A percentile compares a stretch with the other conserved stretches of the same genome.
Conservation (phyloP, 2,888 invertebrate genomes). For the Osedax fenrisi region DNA sequence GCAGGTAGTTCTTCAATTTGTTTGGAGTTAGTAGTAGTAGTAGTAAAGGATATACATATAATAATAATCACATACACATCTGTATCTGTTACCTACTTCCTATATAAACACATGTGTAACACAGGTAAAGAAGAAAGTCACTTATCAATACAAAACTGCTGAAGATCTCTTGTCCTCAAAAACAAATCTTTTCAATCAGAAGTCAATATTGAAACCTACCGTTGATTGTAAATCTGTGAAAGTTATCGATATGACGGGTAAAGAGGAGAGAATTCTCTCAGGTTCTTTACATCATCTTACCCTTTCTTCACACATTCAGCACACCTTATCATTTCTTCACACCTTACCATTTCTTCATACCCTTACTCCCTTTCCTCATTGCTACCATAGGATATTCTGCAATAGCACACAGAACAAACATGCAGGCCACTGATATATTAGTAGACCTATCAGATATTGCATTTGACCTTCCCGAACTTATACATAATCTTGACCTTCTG, state of each 20-base stretch:
- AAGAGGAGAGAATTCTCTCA: constrained; percentile 67
- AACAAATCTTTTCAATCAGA: not conserved
- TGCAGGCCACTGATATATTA: not conserved
- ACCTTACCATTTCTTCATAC: too few species aligned
- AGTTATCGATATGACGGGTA: constrained; percentile 97
- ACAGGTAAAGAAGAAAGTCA: constrained; percentile 41
- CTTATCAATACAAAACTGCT: constrained; percentile 52
- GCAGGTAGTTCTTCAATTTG: too few species aligned
- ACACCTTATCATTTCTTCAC: too few species aligned
- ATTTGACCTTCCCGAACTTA: constrained; percentile 69
- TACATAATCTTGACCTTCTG: constrained; percentile 78
- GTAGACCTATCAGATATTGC: constrained; percentile 50
- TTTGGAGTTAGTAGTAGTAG: too few species aligned
- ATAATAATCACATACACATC: too few species aligned
- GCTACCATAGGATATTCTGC: constrained; percentile 38
- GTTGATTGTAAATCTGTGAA: constrained; percentile 62
- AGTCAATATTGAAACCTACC: not conserved
- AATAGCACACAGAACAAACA: constrained; percentile 48
- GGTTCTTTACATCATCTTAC: too few species aligned
- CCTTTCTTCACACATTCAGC: too few species aligned
- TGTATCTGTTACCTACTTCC: too few species aligned
- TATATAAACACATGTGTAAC: too few species aligned
- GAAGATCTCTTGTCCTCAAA: constrained; percentile 51
- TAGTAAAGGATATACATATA: too few species aligned
- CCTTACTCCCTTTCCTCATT: too few species aligned